These are phyloP conservation scores for Steatornis caripensis DNA, from an alignment of 2,113 vertebrate genomes.

Conservation along the genomic window DNA sequence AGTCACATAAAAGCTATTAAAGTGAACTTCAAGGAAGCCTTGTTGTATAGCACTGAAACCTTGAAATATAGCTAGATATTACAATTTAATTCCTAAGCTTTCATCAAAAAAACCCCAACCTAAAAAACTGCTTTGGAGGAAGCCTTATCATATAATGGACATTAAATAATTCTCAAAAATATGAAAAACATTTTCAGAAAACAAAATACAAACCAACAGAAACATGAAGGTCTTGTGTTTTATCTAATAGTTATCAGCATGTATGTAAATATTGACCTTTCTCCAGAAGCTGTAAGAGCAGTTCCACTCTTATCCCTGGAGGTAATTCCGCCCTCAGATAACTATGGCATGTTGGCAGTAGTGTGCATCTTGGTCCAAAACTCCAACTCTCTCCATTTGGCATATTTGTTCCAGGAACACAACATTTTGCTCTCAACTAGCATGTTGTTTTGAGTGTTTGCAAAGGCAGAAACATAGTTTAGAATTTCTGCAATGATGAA, in stretches of 20 bases:
- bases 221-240: neutral
- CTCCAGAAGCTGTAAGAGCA: neutral
- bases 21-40: neutral
- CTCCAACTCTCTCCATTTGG: neutral
- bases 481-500: neutral
- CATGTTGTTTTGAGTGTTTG: neutral
- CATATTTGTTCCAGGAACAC: neutral
- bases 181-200: neutral
- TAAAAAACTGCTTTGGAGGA: neutral
- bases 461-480: neutral
- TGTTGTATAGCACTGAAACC: neutral
- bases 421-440: neutral
- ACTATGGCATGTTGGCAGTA: neutral
- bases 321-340: neutral
- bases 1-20: slow-evolving; percentile 13
- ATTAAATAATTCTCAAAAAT: neutral
- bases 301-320: neutral
- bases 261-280: neutral
- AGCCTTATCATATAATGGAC: neutral
- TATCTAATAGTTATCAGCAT: neutral
- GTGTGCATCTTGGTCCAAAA: neutral
- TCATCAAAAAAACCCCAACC: neutral
- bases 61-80: neutral
- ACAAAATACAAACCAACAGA: neutral
- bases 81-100: neutral